Evolutionary conservation across 2,797 vertebrate genomes (phyloP).

Genomic region (Acanthurus tractus): DNA sequence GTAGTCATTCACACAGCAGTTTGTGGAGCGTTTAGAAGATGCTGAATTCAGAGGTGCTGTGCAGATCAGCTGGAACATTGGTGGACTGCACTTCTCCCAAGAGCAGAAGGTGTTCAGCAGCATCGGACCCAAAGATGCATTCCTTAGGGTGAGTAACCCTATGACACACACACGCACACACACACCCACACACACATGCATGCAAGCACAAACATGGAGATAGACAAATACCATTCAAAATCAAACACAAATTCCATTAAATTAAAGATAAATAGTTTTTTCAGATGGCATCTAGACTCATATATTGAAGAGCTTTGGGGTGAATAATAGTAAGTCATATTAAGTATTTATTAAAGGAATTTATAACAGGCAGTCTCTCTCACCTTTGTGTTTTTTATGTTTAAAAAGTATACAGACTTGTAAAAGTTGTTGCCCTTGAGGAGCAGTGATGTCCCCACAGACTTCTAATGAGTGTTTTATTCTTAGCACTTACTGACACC

Average conservation of each 20-base stretch:
- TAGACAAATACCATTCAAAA: too few species aligned
- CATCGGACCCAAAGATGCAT: conserved; percentile 82
- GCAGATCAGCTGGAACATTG: conserved; percentile 90
- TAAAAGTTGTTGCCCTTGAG: too few species aligned
- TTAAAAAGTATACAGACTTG: too few species aligned
- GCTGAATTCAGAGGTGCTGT: conserved; percentile 85
- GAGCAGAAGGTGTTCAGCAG: conserved; percentile 85
- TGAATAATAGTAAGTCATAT: too few species aligned
- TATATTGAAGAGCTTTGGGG: too few species aligned
- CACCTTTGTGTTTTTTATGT: too few species aligned
- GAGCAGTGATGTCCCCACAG: too few species aligned
- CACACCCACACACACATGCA: neutral
- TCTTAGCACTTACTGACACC: too few species aligned
- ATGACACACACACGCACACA: neutral
- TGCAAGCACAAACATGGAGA: too few species aligned
- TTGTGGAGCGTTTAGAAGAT: conserved; percentile 85
- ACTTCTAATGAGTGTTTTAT: too few species aligned
- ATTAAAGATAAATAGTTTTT: neutral
- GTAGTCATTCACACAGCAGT: conserved; percentile 82
- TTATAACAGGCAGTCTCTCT: too few species aligned
- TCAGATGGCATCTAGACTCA: neutral
- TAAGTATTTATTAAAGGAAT: too few species aligned
- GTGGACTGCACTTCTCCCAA: conserved; percentile 96
- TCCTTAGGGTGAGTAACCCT: conserved; percentile 76
- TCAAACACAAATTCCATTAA: neutral